Base-by-base conservation (phyloP, 1,140 invertebrate species). In the Onthophagus taurus region DNA sequence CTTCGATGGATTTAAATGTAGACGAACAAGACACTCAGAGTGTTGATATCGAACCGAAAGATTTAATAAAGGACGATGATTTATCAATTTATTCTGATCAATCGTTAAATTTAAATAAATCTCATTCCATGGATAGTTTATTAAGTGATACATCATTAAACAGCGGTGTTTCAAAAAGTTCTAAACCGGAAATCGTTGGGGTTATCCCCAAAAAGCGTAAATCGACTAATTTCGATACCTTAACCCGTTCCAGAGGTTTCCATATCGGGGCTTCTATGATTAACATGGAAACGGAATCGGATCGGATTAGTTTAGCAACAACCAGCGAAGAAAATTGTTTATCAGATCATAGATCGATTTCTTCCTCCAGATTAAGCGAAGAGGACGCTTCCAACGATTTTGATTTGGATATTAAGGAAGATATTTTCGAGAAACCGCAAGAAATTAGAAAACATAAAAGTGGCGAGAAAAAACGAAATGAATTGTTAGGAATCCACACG, bases 321-420 rank as follows among this genome's bases (percentile, higher is more conserved):
- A 23, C 44, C 4, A 31, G 13, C 14, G 51, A 45, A 23, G 42
- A 45, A 23, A 31, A 43, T 20, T 33, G 24, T 14, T 21, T 29
- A 29, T 30, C 36, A 3, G 31, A 31, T 29, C 13, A 31, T 14
- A 26, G 4, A 9, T 33, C 35, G 4, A 14, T 38, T 12, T 23
- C 14, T 12, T 46, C 44, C 18, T 31, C 39, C 20, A 29, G 13
- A 8, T 17, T 16, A 4, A 26, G 41, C 7, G 18, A 18, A 16
- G 12, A 13, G 3, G 13, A 19, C 30, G 1, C 26, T 11, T n/a
- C 30, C 4, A 42, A 51, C 37, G 49, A 47, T 12, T 51, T 55
- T 34, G 53, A 56, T 17, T 53, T 59, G 23, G 55, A 58, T 43
- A 31, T 61, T 7, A 54, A 59, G 29, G 50, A 53, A 4, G 52